phyloP scores from a whole-genome alignment of 2,888 invertebrate species.

The Platypus cylindrus region DNA sequence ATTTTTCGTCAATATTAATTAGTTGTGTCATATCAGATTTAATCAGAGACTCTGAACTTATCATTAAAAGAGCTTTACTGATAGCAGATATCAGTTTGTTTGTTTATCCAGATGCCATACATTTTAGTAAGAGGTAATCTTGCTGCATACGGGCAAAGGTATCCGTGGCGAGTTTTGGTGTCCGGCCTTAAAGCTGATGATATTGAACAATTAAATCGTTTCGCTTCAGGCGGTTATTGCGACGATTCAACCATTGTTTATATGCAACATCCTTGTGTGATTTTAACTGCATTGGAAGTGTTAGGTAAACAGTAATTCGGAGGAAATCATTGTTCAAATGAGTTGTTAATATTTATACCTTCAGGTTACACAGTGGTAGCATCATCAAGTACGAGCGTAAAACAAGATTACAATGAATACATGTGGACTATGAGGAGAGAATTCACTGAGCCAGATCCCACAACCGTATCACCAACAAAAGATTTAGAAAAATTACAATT shows the following conservation, averaged over 20 bases:
- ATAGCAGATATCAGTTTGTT: slow-evolving; percentile 10
- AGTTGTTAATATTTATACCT: slow-evolving; percentile 1
- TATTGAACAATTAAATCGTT: slow-evolving; percentile 70
- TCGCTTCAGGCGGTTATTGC: slow-evolving; percentile 71
- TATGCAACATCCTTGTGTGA: slow-evolving; percentile 77
- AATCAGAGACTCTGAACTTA: no score
- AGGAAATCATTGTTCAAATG: not conserved
- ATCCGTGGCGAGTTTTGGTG: slow-evolving; percentile 78
- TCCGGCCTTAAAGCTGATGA: slow-evolving; percentile 76
- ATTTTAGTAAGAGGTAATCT: slow-evolving; percentile 81
- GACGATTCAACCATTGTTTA: slow-evolving; percentile 79
- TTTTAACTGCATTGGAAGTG: slow-evolving; percentile 75
- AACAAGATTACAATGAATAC: slow-evolving; percentile 80
- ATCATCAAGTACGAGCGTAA: slow-evolving; percentile 72
- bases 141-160: slow-evolving; percentile 74
- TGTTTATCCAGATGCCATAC: slow-evolving; percentile 73
- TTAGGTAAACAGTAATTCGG: slow-evolving; percentile 39
- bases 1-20: no score
- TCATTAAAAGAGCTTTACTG: not conserved
- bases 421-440: slow-evolving; percentile 92
- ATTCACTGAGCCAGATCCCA: slow-evolving; percentile 71
- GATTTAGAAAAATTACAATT: slow-evolving; percentile 11
- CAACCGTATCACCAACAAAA: slow-evolving; percentile 23
- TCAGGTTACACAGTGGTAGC: slow-evolving; percentile 66
- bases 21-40: no score